Percentiles rank a stretch among this genome's conserved stretches.
Evolutionary conservation across 2,888 invertebrate genomes (phyloP).

Genomic region (Ethmia dodecea): DNA sequence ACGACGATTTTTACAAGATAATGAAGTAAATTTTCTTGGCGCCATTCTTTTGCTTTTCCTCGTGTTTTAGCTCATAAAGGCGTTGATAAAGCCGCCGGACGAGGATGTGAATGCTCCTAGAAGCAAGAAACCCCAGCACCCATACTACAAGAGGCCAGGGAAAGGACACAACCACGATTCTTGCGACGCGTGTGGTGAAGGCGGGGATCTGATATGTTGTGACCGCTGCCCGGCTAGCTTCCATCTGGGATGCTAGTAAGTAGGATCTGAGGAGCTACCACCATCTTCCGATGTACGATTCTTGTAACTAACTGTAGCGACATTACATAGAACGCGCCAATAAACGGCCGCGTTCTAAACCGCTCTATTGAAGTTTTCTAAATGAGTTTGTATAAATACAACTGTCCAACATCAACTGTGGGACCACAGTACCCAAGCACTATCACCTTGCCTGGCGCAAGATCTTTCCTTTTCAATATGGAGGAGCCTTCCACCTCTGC

Average conservation of each 20-base stretch:
- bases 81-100: slow-evolving; percentile 91
- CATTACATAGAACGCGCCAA: no score
- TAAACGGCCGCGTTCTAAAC: no score
- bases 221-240: slow-evolving; percentile 97
- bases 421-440: no score
- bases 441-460: no score
- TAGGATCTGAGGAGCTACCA: no score
- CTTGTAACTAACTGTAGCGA: no score
- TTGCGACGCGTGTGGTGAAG: slow-evolving; percentile 96
- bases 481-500: no score
- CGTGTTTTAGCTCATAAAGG: slow-evolving; percentile 87
- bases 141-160: slow-evolving; percentile 91
- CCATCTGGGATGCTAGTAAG: slow-evolving; percentile 96
- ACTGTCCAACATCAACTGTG: no score
- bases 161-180: slow-evolving; percentile 94
- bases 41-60: slow-evolving; percentile 36
- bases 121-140: slow-evolving; percentile 83
- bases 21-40: slow-evolving; percentile 22
- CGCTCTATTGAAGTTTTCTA: no score
- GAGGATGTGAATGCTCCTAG: slow-evolving; percentile 81
- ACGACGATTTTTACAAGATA: slow-evolving; percentile 18
- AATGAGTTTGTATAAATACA: no score
- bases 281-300: no score
- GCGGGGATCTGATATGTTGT: slow-evolving; percentile 96
- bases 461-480: no score